phyloP scores from a whole-genome alignment of 2,888 invertebrate genomes.

The Acrobasis consociella region DNA sequence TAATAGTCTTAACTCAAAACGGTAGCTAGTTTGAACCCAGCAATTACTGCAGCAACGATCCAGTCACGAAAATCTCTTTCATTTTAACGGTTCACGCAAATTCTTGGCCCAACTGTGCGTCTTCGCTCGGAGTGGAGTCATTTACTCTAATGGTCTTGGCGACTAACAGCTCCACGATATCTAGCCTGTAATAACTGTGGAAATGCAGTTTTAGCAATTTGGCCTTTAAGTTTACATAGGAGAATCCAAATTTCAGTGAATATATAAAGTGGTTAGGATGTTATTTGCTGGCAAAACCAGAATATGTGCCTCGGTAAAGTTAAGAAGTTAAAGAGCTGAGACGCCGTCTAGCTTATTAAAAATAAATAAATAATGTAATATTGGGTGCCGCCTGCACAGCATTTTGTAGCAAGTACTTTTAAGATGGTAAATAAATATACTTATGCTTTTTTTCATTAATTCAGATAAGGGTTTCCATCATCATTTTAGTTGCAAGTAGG shows the following conservation, averaged over 20 bases:
- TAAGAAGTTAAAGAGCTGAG: conserved; percentile 18
- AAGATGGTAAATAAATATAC: too few species aligned
- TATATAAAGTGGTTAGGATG: neutral
- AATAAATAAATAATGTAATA: conserved; percentile 6
- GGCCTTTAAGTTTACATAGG: conserved; percentile 8
- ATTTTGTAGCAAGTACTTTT: neutral
- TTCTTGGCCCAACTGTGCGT: conserved; percentile 55
- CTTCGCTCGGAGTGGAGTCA: conserved; percentile 54
- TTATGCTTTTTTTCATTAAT: too few species aligned
- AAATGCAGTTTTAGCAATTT: conserved; percentile 3
- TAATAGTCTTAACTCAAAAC: conserved; percentile 25
- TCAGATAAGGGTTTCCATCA: too few species aligned
- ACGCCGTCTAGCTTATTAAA: conserved; percentile 14
- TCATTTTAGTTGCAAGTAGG: too few species aligned
- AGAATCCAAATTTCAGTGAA: conserved; percentile 8
- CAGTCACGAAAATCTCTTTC: conserved; percentile 64
- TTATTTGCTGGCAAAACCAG: neutral
- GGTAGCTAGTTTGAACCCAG: conserved; percentile 36
- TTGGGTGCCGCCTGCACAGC: neutral
- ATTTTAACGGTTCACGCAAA: conserved; percentile 54
- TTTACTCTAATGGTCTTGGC: conserved; percentile 64
- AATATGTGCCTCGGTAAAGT: conserved; percentile 5
- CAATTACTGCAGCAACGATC: conserved; percentile 54
- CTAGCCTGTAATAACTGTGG: neutral
- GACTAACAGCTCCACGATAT: conserved; percentile 34